Evolutionary conservation across 2,888 invertebrate genomes (phyloP).

Genomic region (Caenorhabditis drosophilae): DNA sequence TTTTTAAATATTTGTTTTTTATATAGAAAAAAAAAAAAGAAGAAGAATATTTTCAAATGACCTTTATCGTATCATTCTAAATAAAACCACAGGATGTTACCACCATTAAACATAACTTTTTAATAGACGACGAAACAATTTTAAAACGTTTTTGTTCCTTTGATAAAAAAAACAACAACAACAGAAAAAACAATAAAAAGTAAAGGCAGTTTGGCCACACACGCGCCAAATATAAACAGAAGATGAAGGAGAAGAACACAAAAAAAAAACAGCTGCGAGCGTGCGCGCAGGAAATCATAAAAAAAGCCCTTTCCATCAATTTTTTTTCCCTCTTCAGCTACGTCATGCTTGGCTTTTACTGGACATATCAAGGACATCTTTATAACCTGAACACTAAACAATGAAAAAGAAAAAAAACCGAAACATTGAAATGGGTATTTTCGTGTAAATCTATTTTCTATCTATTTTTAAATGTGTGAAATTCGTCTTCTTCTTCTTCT

Average conservation of each 20-base stretch:
- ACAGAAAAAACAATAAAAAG: no score
- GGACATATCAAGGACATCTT: background rate
- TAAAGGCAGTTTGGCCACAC: background rate
- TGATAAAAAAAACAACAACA: background rate
- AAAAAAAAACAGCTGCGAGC: background rate
- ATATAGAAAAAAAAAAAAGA: no score
- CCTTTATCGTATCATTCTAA: background rate
- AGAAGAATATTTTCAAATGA: background rate
- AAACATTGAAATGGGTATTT: no score
- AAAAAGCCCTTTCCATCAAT: no score
- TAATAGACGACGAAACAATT: background rate
- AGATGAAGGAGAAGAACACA: background rate
- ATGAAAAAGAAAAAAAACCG: no score
- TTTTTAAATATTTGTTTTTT: background rate
- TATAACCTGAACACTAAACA: background rate
- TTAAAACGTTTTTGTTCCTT: no score
- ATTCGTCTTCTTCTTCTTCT: no score
- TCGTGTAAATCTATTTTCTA: no score
- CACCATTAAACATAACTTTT: background rate
- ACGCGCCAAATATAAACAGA: no score
- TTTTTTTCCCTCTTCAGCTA: no score
- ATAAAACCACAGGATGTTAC: background rate
- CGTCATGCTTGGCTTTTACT: background rate
- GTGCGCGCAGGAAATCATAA: background rate
- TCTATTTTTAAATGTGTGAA: no score